Evolutionary conservation across 1,140 invertebrate genomes (phyloP).

Genomic region (Drosophila elegans): DNA sequence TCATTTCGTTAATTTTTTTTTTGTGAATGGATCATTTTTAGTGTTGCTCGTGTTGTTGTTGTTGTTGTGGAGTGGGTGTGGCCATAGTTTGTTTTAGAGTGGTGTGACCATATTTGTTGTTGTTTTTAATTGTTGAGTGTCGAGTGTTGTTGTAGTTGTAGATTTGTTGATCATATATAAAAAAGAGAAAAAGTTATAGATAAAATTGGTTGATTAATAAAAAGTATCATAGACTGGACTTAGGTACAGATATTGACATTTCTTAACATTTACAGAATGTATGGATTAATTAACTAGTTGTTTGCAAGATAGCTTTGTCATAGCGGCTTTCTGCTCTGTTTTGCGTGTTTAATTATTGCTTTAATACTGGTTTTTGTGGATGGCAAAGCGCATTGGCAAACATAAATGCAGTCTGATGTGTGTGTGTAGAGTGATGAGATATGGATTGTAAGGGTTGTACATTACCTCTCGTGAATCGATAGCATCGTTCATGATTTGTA

Average conservation of each 20-base stretch:
- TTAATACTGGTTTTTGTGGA: conserved; percentile 24
- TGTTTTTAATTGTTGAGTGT: conserved; percentile 55
- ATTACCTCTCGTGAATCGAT: conserved; percentile 96
- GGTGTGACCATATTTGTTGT: conserved; percentile 58
- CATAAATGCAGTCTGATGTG: conserved; percentile 29
- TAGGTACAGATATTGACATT: conserved; percentile 32
- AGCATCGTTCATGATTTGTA: conserved; percentile 98
- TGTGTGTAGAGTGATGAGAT: conserved; percentile 23
- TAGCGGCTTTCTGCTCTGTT: conserved; percentile 43
- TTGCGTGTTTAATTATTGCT: conserved; percentile 21
- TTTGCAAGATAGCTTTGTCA: conserved; percentile 42
- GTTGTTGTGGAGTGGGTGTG: conserved; percentile 42
- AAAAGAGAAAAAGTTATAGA: conserved; percentile 78
- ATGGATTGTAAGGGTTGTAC: conserved; percentile 34
- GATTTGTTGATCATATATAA: conserved; percentile 69
- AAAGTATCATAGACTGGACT: conserved; percentile 58
- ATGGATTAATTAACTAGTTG: conserved; percentile 29
- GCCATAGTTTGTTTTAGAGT: conserved; percentile 40
- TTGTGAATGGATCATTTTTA: conserved; percentile 82
- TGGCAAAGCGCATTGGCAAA: conserved; percentile 50
- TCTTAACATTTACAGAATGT: conserved; percentile 42
- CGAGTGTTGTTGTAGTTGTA: conserved; percentile 59
- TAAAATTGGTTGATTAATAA: conserved; percentile 73
- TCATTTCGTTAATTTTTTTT: conserved; percentile 41
- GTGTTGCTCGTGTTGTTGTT: conserved; percentile 69